Conservation (phyloP, 1,140 invertebrate genomes). For the Lepidurus apus region DNA sequence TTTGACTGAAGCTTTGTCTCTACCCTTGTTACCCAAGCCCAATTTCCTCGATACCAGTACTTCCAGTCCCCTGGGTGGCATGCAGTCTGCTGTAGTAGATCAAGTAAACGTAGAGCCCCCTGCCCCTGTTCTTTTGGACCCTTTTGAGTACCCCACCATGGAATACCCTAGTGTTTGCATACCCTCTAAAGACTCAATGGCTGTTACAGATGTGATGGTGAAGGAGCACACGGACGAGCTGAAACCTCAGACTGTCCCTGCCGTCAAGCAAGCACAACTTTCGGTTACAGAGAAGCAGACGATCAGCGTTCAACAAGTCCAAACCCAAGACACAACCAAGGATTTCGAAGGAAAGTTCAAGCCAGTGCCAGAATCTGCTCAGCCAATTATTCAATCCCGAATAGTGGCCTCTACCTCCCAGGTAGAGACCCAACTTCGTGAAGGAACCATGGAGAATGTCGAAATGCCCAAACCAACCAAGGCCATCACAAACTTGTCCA, state of each 20-base stretch:
- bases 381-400: not conserved
- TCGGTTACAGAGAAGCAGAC: conserved; percentile 35
- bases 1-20: not conserved
- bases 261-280: conserved; percentile 25
- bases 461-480: conserved; percentile 17
- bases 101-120: not conserved
- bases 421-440: conserved; percentile 16
- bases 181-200: conserved; percentile 25
- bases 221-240: conserved; percentile 31
- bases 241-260: conserved; percentile 27
- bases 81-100: not conserved
- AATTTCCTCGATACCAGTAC: not conserved
- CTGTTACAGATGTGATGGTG: conserved; percentile 33
- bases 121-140: not conserved
- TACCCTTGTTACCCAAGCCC: not conserved
- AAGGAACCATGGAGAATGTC: conserved; percentile 1
- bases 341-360: not conserved
- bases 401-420: conserved; percentile 25
- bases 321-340: conserved; percentile 35
- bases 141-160: not conserved
- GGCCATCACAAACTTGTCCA: not conserved
- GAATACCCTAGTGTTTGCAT: conserved; percentile 10
- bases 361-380: conserved; percentile 22
- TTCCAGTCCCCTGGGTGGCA: not conserved
- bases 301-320: conserved; percentile 35